Percentiles rank a stretch among this genome's conserved stretches.
Evolutionary conservation across 1,140 invertebrate species (phyloP).

Genomic region (Drosophila neocordata): DNA sequence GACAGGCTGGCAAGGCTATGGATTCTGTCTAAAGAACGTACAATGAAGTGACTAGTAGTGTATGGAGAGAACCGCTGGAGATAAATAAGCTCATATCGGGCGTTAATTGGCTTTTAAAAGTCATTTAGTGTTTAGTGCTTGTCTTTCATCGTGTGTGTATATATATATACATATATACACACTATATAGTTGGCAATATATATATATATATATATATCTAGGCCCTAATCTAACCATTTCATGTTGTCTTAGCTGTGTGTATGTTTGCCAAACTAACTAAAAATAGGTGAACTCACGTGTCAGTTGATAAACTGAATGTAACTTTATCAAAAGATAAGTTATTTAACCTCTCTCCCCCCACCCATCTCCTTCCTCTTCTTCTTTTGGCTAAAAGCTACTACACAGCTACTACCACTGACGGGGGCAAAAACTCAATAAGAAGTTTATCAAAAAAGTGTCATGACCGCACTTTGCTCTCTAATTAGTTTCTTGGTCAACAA

Average conservation of each 20-base stretch:
- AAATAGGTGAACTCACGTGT: slow-evolving; percentile 9
- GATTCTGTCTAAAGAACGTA: background rate
- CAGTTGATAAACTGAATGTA: slow-evolving; percentile 2
- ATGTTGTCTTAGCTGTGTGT: background rate
- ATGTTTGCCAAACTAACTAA: slow-evolving; percentile 11
- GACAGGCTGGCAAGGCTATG: slow-evolving; percentile 33
- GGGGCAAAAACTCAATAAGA: slow-evolving; percentile 10
- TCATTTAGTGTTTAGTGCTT: slow-evolving; percentile 47
- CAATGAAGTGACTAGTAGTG: background rate
- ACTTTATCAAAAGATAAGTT: slow-evolving; percentile 10
- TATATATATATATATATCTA: background rate
- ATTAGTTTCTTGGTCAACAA: slow-evolving; percentile 16
- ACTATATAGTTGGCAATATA: background rate
- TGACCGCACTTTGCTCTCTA: slow-evolving; percentile 9
- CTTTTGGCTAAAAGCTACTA: too few relatives aligned
- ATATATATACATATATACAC: background rate
- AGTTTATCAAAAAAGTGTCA: slow-evolving; percentile 9
- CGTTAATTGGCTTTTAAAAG: slow-evolving; percentile 63
- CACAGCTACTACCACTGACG: background rate
- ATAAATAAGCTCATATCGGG: slow-evolving; percentile 37
- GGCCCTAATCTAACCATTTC: background rate
- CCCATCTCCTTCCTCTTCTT: background rate
- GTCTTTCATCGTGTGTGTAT: slow-evolving; percentile 27
- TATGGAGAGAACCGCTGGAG: background rate
- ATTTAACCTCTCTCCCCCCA: too few relatives aligned